These are phyloP conservation scores for Drosophila meridiana DNA, from an alignment of 2,888 invertebrate species.

Conservation along the genomic window DNA sequence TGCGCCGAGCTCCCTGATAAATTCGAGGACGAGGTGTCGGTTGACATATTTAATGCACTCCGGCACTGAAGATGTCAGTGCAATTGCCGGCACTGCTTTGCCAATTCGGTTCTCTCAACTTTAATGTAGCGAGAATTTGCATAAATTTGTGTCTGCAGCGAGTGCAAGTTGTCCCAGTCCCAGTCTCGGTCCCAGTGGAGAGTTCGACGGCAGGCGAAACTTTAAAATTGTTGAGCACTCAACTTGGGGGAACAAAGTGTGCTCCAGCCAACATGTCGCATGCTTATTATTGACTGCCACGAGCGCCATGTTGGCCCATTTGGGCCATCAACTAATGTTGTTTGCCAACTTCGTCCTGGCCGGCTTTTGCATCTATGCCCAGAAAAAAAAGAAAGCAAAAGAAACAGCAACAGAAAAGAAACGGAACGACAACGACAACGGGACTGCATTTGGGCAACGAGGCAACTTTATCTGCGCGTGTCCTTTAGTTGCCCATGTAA, in stretches of 20 bases:
- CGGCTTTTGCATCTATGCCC: slow-evolving; percentile 43
- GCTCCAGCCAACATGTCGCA: slow-evolving; percentile 78
- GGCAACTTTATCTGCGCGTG: slow-evolving; percentile 64
- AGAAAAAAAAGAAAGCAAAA: slow-evolving; percentile 9
- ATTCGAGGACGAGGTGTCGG: slow-evolving; percentile 5
- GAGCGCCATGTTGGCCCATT: slow-evolving; percentile 76
- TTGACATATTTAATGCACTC: slow-evolving; percentile 11
- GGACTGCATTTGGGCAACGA: slow-evolving; percentile 40
- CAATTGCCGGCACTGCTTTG: slow-evolving; percentile 34
- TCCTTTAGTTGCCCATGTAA: slow-evolving; percentile 43
- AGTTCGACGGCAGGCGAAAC: slow-evolving; percentile 35
- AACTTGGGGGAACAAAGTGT: slow-evolving; percentile 55
- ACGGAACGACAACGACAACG: neutral
- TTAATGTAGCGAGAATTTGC: slow-evolving; percentile 55
- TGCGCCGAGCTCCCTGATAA: neutral
- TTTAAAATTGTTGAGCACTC: slow-evolving; percentile 72
- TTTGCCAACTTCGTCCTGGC: slow-evolving; percentile 71
- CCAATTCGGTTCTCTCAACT: slow-evolving; percentile 39
- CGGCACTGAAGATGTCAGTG: slow-evolving; percentile 20
- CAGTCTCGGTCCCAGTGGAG: slow-evolving; percentile 10
- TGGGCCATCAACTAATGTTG: slow-evolving; percentile 81
- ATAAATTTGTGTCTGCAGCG: slow-evolving; percentile 40
- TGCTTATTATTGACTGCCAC: slow-evolving; percentile 81
- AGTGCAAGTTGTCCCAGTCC: slow-evolving; percentile 22
- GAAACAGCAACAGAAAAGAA: slow-evolving; percentile 1